Conservation (phyloP, 1,140 invertebrate species). For the Philopotamus ludificatus region DNA sequence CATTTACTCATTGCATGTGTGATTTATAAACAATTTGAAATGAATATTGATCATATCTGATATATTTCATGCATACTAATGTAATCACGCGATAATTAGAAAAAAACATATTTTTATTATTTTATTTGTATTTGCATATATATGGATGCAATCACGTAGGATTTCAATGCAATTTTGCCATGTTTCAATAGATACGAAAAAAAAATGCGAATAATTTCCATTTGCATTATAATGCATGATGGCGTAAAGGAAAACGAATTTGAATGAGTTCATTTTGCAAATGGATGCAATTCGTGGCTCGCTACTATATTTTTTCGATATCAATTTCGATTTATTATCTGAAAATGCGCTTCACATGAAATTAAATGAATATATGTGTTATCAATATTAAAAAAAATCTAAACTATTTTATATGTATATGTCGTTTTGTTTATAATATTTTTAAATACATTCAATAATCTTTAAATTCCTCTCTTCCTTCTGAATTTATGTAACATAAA, state of each 20-base stretch:
- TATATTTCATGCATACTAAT: background rate
- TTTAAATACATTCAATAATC: too few species aligned
- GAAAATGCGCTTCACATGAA: background rate
- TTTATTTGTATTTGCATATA: conserved; percentile 10
- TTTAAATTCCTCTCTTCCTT: too few species aligned
- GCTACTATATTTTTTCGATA: background rate
- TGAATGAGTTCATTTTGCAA: conserved; percentile 33
- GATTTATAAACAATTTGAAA: background rate
- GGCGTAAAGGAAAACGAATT: conserved; percentile 35
- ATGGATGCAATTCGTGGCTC: conserved; percentile 3
- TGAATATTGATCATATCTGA: background rate
- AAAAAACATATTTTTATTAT: too few species aligned
- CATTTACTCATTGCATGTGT: background rate
- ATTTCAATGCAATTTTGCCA: background rate
- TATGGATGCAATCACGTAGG: conserved; percentile 18
- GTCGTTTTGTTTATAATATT: too few species aligned
- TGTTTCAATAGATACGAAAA: conserved; percentile 21
- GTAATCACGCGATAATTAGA: background rate
- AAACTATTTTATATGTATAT: too few species aligned
- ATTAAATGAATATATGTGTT: too few species aligned
- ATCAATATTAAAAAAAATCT: too few species aligned
- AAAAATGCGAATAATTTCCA: conserved; percentile 29
- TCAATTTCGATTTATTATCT: background rate
- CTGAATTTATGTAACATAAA: too few species aligned
- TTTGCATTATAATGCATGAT: conserved; percentile 35